Conservation (phyloP, 2,888 invertebrate genomes). For the Homarus gammarus region DNA sequence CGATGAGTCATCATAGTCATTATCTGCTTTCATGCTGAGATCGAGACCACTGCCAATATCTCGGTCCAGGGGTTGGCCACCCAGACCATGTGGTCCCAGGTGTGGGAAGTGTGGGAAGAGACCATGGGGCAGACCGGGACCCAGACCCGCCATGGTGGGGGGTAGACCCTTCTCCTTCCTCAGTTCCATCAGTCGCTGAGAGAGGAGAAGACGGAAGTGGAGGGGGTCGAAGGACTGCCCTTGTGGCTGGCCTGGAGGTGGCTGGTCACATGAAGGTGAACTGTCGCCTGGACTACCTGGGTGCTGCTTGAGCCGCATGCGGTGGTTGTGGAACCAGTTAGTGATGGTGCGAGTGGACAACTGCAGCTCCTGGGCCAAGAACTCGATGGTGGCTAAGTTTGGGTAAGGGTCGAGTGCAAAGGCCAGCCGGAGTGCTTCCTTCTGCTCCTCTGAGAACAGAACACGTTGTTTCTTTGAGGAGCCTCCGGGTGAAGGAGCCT, state of each 20-base stretch:
- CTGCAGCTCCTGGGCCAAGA: conserved; percentile 93
- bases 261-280: conserved; percentile 56
- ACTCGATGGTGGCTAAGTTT: conserved; percentile 96
- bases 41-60: conserved; percentile 92
- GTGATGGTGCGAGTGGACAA: conserved; percentile 97
- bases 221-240: conserved; percentile 88
- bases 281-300: conserved; percentile 67
- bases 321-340: conserved; percentile 99
- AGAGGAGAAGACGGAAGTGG: conserved; percentile 92
- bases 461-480: conserved; percentile 97
- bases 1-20: conserved; percentile 84
- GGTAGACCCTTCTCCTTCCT: conserved; percentile 84
- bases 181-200: conserved; percentile 92
- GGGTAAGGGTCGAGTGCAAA: conserved; percentile 98
- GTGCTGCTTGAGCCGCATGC: conserved; percentile 97
- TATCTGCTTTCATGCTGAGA: conserved; percentile 88
- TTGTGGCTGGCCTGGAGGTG: conserved; percentile 74
- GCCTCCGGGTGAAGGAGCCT: conserved; percentile 78
- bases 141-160: conserved; percentile 79
- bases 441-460: conserved; percentile 98
- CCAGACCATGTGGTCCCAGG: conserved; percentile 58
- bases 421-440: conserved; percentile 95
- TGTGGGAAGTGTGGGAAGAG: conserved; percentile 83
- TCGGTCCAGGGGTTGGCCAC: conserved; percentile 73
- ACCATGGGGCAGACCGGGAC: conserved; percentile 81